Conservation (phyloP, 2,797 vertebrate species). For the Myotis myotis region DNA sequence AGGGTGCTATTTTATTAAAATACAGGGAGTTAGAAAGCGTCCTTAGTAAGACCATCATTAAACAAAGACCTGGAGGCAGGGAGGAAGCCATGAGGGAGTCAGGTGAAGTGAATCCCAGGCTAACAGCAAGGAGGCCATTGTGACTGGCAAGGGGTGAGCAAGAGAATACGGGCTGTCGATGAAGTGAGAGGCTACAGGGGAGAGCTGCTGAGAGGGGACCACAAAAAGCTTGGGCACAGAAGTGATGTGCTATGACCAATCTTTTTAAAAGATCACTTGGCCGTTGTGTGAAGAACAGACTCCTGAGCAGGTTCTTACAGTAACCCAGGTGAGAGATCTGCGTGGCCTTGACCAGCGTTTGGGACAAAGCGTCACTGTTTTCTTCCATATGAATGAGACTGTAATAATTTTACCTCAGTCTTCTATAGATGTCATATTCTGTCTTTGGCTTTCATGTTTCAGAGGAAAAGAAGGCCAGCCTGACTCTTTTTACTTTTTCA, state of each 20-base stretch:
- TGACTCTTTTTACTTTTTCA: slow-evolving; percentile 3
- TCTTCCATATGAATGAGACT: slow-evolving; percentile 1
- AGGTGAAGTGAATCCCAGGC: not conserved
- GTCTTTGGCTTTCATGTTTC: slow-evolving; percentile 41
- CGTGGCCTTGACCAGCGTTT: not conserved
- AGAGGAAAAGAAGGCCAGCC: slow-evolving; percentile 24
- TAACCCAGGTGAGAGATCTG: not conserved
- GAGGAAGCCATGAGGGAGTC: not conserved
- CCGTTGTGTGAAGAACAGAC: not conserved
- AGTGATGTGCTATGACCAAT: not conserved
- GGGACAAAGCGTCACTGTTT: not conserved
- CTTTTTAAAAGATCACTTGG: not conserved
- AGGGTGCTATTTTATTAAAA: slow-evolving; percentile 29
- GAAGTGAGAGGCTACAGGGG: not conserved
- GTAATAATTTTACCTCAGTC: slow-evolving; percentile 7
- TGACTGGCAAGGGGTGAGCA: not conserved
- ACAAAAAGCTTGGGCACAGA: not conserved
- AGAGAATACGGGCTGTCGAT: not conserved
- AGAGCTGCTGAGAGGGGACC: not conserved
- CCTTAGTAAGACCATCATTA: not conserved
- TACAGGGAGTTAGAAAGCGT: not conserved
- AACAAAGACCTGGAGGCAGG: not conserved
- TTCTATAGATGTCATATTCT: not conserved
- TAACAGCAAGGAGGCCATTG: not conserved
- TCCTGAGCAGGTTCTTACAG: not conserved